These are phyloP conservation scores for Diadophis punctatus DNA, from an alignment of 2,113 vertebrate genomes.

Conservation along the genomic window DNA sequence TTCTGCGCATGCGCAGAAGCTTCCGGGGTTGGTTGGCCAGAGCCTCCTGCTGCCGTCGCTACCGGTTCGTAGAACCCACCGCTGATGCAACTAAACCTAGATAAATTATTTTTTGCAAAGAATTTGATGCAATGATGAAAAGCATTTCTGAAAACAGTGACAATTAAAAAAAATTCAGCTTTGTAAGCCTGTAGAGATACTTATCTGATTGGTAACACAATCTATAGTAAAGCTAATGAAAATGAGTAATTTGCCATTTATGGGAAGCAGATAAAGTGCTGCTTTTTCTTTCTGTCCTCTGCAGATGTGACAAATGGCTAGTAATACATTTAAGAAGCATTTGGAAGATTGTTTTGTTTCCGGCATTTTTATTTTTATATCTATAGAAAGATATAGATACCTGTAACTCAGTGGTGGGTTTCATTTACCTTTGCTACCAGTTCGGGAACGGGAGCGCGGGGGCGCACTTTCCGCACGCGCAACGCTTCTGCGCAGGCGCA, in stretches of 20 bases:
- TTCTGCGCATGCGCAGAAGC: too few species aligned
- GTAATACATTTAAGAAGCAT: not conserved
- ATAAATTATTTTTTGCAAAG: not conserved
- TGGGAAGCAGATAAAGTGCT: not conserved
- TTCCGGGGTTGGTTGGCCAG: too few species aligned
- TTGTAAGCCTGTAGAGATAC: not conserved
- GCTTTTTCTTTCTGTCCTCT: not conserved
- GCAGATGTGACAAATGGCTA: not conserved
- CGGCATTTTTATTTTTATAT: not conserved
- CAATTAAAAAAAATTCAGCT: not conserved
- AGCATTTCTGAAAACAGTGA: not conserved
- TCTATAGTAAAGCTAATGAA: not conserved
- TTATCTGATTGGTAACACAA: not conserved
- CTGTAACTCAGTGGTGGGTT: too few species aligned
- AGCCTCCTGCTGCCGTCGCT: too few species aligned
- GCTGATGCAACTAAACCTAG: not conserved
- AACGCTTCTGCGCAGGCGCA: too few species aligned
- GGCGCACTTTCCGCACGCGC: too few species aligned
- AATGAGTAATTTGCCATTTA: not conserved
- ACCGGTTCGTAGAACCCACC: too few species aligned
- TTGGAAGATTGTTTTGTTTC: not conserved
- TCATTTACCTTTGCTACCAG: too few species aligned
- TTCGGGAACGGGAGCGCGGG: too few species aligned
- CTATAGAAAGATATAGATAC: too few species aligned
- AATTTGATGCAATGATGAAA: not conserved